Conservation (phyloP, 2,888 invertebrate species). For the Rotaria socialis region DNA sequence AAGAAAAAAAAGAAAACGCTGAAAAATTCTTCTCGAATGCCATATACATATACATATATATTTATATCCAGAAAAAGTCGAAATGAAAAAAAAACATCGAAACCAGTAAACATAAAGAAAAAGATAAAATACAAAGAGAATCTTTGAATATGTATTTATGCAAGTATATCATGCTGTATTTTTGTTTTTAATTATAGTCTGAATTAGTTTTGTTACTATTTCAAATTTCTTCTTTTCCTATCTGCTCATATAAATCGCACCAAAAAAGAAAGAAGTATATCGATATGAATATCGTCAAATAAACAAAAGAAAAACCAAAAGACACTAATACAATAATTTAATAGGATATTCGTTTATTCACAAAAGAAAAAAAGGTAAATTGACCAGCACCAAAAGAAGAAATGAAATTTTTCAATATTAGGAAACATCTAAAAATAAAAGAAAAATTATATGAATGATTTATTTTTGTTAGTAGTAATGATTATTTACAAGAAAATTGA, state of each 20-base stretch:
- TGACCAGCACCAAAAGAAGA: not conserved
- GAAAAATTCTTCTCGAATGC: not conserved
- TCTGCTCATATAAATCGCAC: not conserved
- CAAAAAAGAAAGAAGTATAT: not conserved
- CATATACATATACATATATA: not conserved
- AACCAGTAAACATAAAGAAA: conserved; percentile 2
- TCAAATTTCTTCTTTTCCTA: not conserved
- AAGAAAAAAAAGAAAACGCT: not conserved
- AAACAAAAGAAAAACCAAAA: not conserved
- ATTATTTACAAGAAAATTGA: conserved; percentile 41
- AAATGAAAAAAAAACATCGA: not conserved
- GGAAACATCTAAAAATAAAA: not conserved
- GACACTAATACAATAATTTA: not conserved
- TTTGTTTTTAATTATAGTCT: not conserved
- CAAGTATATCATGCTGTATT: not conserved
- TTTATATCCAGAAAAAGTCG: not conserved
- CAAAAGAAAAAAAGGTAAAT: not conserved
- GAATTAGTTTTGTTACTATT: not conserved
- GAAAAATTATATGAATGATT: too few relatives aligned
- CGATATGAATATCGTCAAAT: not conserved
- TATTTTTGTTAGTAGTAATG: too few relatives aligned
- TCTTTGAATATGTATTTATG: not conserved
- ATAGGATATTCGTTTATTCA: not conserved
- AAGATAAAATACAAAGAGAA: conserved; percentile 22
- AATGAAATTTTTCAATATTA: not conserved